phyloP scores from a whole-genome alignment of 2,113 vertebrate species.

The Epinephelus cyanopodus region DNA sequence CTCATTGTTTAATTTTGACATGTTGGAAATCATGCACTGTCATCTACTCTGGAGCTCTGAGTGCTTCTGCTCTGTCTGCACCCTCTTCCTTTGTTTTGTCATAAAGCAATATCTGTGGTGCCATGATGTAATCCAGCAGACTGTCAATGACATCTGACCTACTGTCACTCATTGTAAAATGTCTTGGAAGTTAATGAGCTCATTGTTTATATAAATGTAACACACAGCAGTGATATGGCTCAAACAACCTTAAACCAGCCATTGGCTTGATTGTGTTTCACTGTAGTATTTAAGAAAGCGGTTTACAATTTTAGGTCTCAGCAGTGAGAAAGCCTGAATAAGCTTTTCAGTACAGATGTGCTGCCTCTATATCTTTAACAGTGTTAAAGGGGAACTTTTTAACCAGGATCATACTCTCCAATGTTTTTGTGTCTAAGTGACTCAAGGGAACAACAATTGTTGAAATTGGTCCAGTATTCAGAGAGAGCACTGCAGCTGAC shows the following conservation, averaged over 20 bases:
- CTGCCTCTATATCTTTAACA: neutral
- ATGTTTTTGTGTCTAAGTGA: no score
- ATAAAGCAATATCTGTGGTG: neutral
- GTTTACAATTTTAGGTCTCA: neutral
- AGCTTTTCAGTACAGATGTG: no score
- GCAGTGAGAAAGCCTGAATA: neutral
- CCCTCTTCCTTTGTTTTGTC: neutral
- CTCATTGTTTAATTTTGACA: neutral
- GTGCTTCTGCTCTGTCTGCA: neutral
- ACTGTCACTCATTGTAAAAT: constrained; percentile 1
- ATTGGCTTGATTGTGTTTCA: neutral
- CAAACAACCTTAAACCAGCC: neutral
- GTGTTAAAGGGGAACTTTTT: no score
- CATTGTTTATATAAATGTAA: neutral
- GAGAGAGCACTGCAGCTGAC: no score
- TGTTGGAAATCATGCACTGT: neutral
- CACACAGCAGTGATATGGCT: neutral
- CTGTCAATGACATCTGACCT: constrained; percentile 2
- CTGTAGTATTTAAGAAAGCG: neutral
- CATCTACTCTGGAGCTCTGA: neutral
- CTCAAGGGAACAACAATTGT: no score
- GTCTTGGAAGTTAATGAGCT: constrained; percentile 11
- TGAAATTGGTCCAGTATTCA: no score
- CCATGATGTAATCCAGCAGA: neutral
- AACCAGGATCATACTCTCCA: no score